A percentile compares a stretch with the other conserved stretches of the same genome.
Evolutionary conservation across 1,140 invertebrate genomes (phyloP).

Genomic region (Drosophila sulfurigaster): DNA sequence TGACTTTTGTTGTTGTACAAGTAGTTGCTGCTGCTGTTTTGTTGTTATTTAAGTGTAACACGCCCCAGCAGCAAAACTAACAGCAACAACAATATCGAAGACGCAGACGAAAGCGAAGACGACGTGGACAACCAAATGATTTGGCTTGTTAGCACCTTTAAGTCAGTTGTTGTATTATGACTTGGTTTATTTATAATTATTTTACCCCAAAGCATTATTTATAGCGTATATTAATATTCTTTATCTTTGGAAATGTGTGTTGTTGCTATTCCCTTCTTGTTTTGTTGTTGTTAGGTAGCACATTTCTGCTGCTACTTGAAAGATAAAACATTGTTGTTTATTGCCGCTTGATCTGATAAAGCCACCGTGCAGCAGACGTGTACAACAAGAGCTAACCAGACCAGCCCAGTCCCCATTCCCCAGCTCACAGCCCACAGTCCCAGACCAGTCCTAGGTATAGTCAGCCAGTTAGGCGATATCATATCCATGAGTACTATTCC

Average conservation of each 20-base stretch:
- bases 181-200: conserved; percentile 78
- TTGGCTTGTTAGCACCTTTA: conserved; percentile 76
- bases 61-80: conserved; percentile 50
- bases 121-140: conserved; percentile 49
- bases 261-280: conserved; percentile 32
- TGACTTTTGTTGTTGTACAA: conserved; percentile 68
- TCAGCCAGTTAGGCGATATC: conserved; percentile 59
- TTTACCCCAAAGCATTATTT: conserved; percentile 77
- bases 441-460: conserved; percentile 4
- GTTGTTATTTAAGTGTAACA: conserved; percentile 68
- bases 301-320: conserved; percentile 84
- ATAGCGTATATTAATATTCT: conserved; percentile 84
- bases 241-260: conserved; percentile 77
- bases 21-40: conserved; percentile 41
- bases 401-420: conserved; percentile 1
- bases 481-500: conserved; percentile 69
- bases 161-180: conserved; percentile 51
- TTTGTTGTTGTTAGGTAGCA: conserved; percentile 73
- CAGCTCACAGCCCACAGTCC: not conserved
- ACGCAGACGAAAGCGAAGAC: conserved; percentile 6
- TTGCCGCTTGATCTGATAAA: conserved; percentile 84
- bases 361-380: conserved; percentile 79
- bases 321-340: conserved; percentile 85
- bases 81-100: conserved; percentile 30
- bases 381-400: conserved; percentile 56